Conservation (phyloP, 2,888 invertebrate species). For the Noctua pronuba region DNA sequence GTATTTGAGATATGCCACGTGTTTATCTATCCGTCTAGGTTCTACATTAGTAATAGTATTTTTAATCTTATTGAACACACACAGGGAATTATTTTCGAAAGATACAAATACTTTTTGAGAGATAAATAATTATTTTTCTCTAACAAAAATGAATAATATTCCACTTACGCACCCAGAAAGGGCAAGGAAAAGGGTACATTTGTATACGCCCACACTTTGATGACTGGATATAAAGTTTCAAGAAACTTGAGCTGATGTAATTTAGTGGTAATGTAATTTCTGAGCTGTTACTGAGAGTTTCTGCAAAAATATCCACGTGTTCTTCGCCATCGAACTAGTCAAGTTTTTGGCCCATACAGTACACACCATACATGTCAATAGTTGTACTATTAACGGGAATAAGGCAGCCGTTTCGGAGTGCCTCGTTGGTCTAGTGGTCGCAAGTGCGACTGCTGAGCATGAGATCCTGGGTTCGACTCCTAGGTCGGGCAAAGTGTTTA, state of each 20-base stretch:
- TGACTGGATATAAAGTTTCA: slow-evolving; percentile 21
- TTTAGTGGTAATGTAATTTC: neutral
- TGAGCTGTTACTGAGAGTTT: neutral
- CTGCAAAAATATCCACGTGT: neutral
- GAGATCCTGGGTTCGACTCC: too few species aligned
- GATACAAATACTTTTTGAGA: neutral
- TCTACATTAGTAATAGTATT: neutral
- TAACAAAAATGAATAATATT: neutral
- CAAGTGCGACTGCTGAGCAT: too few species aligned
- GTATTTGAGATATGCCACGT: neutral
- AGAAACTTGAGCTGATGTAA: slow-evolving; percentile 13
- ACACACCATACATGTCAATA: neutral
- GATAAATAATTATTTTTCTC: neutral
- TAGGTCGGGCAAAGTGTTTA: too few species aligned
- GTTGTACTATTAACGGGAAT: too few species aligned
- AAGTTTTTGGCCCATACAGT: neutral
- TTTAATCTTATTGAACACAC: neutral
- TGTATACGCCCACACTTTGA: slow-evolving; percentile 9
- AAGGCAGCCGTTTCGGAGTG: too few species aligned
- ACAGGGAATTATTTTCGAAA: neutral
- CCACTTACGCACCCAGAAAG: slow-evolving; percentile 1
- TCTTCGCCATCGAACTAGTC: neutral
- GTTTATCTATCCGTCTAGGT: neutral
- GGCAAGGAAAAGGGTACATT: neutral
- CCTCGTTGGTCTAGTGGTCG: too few species aligned